A percentile compares a stretch with the other conserved stretches of the same genome.
Evolutionary conservation across 2,113 vertebrate species (phyloP).

Genomic region (Halcyon senegalensis): DNA sequence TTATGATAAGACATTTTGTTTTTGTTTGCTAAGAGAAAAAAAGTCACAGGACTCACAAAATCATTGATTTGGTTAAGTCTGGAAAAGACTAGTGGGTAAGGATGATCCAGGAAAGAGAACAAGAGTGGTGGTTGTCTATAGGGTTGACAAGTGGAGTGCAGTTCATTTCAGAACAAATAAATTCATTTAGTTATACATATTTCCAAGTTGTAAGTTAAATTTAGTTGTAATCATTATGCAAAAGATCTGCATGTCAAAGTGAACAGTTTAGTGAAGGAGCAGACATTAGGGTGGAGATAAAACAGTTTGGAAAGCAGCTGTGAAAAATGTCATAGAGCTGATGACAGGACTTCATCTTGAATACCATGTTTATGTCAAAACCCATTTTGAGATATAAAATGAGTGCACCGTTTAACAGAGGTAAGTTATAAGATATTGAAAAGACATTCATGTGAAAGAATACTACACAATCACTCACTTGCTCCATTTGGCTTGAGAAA

Average conservation of each 20-base stretch:
- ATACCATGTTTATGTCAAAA: background rate
- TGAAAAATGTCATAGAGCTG: background rate
- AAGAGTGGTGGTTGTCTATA: too few species aligned
- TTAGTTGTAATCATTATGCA: background rate
- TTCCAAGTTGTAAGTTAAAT: background rate
- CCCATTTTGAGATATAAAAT: background rate
- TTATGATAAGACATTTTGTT: background rate
- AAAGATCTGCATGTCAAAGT: background rate
- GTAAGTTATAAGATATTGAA: background rate
- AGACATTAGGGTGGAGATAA: background rate
- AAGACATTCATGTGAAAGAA: background rate
- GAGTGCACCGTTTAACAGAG: background rate
- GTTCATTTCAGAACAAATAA: background rate
- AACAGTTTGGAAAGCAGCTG: background rate
- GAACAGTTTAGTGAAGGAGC: background rate
- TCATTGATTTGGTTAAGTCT: background rate
- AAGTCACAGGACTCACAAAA: background rate
- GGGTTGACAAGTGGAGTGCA: background rate
- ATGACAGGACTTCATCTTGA: background rate
- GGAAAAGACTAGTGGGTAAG: background rate
- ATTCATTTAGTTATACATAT: background rate
- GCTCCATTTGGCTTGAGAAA: background rate
- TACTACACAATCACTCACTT: background rate
- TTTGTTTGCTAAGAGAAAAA: background rate
- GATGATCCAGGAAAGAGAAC: background rate